Evolutionary conservation across 2,797 vertebrate species (phyloP).

Genomic region (Gymnodraco acuticeps): DNA sequence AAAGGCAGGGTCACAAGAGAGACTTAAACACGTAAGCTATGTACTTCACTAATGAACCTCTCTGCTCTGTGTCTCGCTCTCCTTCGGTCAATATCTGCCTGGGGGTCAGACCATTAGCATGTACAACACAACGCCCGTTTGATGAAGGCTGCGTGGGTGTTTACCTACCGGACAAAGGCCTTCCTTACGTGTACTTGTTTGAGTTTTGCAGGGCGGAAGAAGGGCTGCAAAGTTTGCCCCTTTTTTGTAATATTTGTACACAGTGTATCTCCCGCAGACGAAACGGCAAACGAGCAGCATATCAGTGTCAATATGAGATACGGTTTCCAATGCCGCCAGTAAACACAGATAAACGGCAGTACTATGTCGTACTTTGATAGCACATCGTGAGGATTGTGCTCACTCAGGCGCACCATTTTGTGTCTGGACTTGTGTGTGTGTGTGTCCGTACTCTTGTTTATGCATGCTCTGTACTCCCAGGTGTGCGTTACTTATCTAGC

Average conservation of each 20-base stretch:
- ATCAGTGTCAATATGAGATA: conserved; percentile 57
- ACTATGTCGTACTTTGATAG: conserved; percentile 35
- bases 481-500: conserved; percentile 58
- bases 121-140: conserved; percentile 3
- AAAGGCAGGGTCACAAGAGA: conserved; percentile 68
- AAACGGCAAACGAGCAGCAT: conserved; percentile 31
- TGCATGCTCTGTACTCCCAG: conserved; percentile 31
- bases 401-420: conserved; percentile 23
- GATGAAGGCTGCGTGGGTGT: conserved; percentile 25
- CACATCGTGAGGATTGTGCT: conserved; percentile 60
- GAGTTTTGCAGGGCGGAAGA: not conserved
- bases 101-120: conserved; percentile 56
- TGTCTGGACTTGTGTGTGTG: conserved; percentile 12
- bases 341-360: conserved; percentile 69
- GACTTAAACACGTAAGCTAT: conserved; percentile 62
- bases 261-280: conserved; percentile 21
- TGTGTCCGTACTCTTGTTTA: conserved; percentile 27
- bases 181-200: not conserved
- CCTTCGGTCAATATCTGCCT: conserved; percentile 60
- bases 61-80: conserved; percentile 18
- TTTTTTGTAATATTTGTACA: conserved; percentile 21
- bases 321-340: conserved; percentile 49
- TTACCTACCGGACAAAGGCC: conserved; percentile 19
- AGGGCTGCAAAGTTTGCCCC: not conserved
- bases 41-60: conserved; percentile 69